Conservation (phyloP, 2,797 vertebrate species). For the Numenius phaeopus region DNA sequence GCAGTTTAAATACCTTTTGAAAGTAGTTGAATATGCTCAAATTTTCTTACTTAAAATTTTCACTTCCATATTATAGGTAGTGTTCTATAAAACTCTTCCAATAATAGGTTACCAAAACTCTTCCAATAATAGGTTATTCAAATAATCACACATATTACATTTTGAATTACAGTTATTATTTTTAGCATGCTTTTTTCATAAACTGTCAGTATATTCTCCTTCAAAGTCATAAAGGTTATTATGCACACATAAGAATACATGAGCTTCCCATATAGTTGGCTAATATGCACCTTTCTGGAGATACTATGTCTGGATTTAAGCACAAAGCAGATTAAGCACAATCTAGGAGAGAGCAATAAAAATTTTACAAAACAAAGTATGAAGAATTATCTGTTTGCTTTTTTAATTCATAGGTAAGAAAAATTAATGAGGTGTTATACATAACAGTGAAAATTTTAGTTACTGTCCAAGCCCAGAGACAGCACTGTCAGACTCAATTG, state of each 20-base stretch:
- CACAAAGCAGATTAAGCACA: not conserved
- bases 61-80: not conserved
- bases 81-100: not conserved
- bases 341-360: not conserved
- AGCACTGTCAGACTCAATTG: not conserved
- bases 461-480: not conserved
- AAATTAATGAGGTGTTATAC: not conserved
- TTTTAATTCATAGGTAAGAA: not conserved
- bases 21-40: not conserved
- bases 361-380: not conserved
- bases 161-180: not conserved
- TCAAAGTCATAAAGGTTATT: not conserved
- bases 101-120: not conserved
- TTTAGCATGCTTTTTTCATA: not conserved
- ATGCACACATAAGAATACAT: not conserved
- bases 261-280: not conserved
- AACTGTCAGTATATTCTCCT: not conserved
- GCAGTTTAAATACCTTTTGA: not conserved
- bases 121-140: not conserved
- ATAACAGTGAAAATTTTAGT: not conserved
- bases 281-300: not conserved
- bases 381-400: not conserved
- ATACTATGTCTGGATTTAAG: not conserved
- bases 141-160: not conserved
- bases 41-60: not conserved